Conservation (phyloP, 2,888 invertebrate species). For the Gonocerus acuteangulatus region DNA sequence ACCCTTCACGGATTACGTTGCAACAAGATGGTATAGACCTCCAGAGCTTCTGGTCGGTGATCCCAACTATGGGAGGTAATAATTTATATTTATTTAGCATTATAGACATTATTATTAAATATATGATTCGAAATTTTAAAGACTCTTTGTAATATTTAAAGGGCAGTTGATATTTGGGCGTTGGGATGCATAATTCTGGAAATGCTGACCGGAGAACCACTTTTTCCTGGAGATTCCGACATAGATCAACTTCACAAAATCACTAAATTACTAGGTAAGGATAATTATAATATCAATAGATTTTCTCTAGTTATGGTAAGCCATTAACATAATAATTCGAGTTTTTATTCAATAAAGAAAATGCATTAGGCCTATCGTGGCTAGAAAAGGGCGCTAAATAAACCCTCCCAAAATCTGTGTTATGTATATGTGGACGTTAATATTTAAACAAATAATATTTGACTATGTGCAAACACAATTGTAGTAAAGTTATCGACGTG, state of each 20-base stretch:
- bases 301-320: background rate
- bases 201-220: conserved; percentile 76
- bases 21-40: conserved; percentile 82
- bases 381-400: background rate
- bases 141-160: conserved; percentile 41
- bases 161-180: conserved; percentile 81
- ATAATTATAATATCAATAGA: background rate
- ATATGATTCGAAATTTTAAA: background rate
- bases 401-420: no score
- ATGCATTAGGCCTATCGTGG: no score
- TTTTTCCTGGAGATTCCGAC: conserved; percentile 84
- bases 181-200: conserved; percentile 76
- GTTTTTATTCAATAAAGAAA: no score
- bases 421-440: no score
- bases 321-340: background rate
- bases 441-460: no score
- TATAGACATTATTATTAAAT: background rate
- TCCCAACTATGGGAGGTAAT: conserved; percentile 52
- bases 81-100: background rate
- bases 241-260: conserved; percentile 81
- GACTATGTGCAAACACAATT: no score
- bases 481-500: no score
- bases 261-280: conserved; percentile 64
- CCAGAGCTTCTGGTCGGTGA: conserved; percentile 80
- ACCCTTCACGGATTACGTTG: conserved; percentile 81